Percentiles rank a stretch among this genome's conserved stretches.
These are phyloP conservation scores for Albula goreensis DNA, from an alignment of 2,113 vertebrate species.

Conservation along the genomic window DNA sequence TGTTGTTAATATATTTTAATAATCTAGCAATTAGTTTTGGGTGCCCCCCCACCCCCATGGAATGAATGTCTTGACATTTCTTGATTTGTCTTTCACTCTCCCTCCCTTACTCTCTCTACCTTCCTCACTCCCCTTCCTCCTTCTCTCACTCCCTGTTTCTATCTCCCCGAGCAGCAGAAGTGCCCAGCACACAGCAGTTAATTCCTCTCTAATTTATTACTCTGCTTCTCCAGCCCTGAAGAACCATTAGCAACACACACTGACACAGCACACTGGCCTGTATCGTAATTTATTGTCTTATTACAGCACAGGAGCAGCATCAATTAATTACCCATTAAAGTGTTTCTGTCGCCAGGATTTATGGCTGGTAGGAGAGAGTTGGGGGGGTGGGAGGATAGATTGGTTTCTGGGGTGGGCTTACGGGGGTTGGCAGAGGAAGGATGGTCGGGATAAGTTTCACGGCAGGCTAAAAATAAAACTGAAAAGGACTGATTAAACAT, in stretches of 20 bases:
- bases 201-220: slow-evolving; percentile 99
- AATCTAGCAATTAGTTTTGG: too few relatives aligned
- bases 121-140: neutral
- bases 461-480: slow-evolving; percentile 55
- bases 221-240: slow-evolving; percentile 89
- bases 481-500: slow-evolving; percentile 77
- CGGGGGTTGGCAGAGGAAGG: slow-evolving; percentile 38
- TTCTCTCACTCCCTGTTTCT: slow-evolving; percentile 35
- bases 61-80: neutral
- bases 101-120: neutral
- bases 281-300: slow-evolving; percentile 99
- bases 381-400: slow-evolving; percentile 42
- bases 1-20: too few relatives aligned
- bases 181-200: slow-evolving; percentile 90
- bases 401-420: slow-evolving; percentile 48
- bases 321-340: slow-evolving; percentile 99
- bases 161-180: slow-evolving; percentile 45
- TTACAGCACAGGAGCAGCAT: slow-evolving; percentile 96
- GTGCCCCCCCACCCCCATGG: too few relatives aligned
- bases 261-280: slow-evolving; percentile 95
- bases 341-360: slow-evolving; percentile 93
- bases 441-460: neutral
- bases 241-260: slow-evolving; percentile 96
- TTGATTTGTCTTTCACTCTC: neutral
- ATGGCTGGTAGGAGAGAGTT: slow-evolving; percentile 60